phyloP scores from a whole-genome alignment of 2,797 vertebrate genomes.

The Lates japonicus region DNA sequence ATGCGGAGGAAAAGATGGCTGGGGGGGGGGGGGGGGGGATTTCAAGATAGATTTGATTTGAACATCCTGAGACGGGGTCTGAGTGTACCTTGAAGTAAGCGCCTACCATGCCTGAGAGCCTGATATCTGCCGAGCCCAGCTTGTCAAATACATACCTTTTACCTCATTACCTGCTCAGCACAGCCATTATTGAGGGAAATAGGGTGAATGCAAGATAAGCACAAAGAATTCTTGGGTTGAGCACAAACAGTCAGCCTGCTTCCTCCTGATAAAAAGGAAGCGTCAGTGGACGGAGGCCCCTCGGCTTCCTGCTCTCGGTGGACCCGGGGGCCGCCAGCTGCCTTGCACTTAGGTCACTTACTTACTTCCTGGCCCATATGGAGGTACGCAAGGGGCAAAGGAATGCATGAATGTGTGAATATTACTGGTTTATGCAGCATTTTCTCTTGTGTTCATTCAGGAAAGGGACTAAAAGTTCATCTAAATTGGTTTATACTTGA shows the following conservation, averaged over 20 bases:
- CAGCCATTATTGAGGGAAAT: slow-evolving; percentile 79
- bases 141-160: slow-evolving; percentile 81
- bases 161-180: slow-evolving; percentile 80
- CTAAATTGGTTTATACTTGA: slow-evolving; percentile 5
- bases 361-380: slow-evolving; percentile 59
- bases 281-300: slow-evolving; percentile 60
- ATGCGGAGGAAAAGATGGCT: slow-evolving; percentile 56
- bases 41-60: slow-evolving; percentile 61
- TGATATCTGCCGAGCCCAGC: slow-evolving; percentile 79
- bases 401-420: slow-evolving; percentile 41
- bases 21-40: slow-evolving; percentile 34
- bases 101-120: slow-evolving; percentile 44
- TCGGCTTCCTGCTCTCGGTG: slow-evolving; percentile 73
- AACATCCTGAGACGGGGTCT: slow-evolving; percentile 55
- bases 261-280: slow-evolving; percentile 85
- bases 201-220: slow-evolving; percentile 80
- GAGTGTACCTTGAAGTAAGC: slow-evolving; percentile 64
- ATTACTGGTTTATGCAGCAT: slow-evolving; percentile 19
- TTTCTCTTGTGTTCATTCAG: background rate
- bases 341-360: slow-evolving; percentile 66
- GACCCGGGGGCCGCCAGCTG: slow-evolving; percentile 66
- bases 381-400: slow-evolving; percentile 51
- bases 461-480: background rate
- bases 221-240: slow-evolving; percentile 77
- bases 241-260: slow-evolving; percentile 82